A percentile compares a stretch with the other conserved stretches of the same genome.
Evolutionary conservation across 2,888 invertebrate species (phyloP).

Genomic region (Thalpophila matura): DNA sequence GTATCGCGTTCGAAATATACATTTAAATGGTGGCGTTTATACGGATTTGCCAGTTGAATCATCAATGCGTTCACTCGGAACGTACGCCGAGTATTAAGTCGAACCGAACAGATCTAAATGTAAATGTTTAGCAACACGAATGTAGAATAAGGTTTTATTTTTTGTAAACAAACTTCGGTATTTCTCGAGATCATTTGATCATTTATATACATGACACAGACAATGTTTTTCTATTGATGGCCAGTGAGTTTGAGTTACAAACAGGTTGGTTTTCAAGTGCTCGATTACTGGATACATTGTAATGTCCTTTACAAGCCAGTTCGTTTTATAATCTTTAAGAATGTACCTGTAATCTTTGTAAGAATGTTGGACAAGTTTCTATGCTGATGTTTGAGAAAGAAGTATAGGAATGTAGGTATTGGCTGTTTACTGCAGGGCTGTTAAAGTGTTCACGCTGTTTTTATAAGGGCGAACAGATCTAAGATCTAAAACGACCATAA

Average conservation of each 20-base stretch:
- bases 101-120: slow-evolving; percentile 59
- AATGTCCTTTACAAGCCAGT: slow-evolving; percentile 30
- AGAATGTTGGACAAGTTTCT: slow-evolving; percentile 50
- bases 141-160: slow-evolving; percentile 62
- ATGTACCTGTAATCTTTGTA: slow-evolving; percentile 42
- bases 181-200: slow-evolving; percentile 59
- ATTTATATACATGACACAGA: slow-evolving; percentile 60
- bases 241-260: slow-evolving; percentile 39
- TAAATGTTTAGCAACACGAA: slow-evolving; percentile 61
- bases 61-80: slow-evolving; percentile 68
- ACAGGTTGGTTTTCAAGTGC: slow-evolving; percentile 54
- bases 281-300: slow-evolving; percentile 53
- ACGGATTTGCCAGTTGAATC: slow-evolving; percentile 76
- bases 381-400: slow-evolving; percentile 42
- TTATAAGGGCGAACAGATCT: slow-evolving; percentile 32
- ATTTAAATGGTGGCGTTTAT: slow-evolving; percentile 77
- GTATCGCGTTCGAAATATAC: slow-evolving; percentile 55
- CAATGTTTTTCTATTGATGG: slow-evolving; percentile 59
- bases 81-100: slow-evolving; percentile 62
- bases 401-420: slow-evolving; percentile 44
- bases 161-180: slow-evolving; percentile 61
- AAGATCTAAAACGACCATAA: slow-evolving; percentile 43
- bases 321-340: slow-evolving; percentile 40
- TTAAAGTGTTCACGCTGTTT: slow-evolving; percentile 33
- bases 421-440: slow-evolving; percentile 21